Percentiles rank a stretch among this genome's conserved stretches.
Evolutionary conservation across 2,888 invertebrate genomes (phyloP).

Genomic region (Dasysyrphus albostriatus): DNA sequence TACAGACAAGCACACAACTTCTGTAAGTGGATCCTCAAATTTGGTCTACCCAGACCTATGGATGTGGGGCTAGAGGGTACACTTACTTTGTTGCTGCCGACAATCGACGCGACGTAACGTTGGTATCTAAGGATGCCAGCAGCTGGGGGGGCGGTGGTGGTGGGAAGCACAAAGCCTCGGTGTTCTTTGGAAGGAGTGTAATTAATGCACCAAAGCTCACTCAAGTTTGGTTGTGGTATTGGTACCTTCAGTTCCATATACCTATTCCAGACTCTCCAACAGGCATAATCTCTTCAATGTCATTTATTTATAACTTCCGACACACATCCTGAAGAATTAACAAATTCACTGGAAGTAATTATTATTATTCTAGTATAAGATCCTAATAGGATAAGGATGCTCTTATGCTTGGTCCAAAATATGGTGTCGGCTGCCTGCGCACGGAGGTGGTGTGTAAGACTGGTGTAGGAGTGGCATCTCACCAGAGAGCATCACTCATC

Average conservation of each 20-base stretch:
- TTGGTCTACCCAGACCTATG: constrained; percentile 11
- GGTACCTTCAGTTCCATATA: neutral
- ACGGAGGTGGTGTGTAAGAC: neutral
- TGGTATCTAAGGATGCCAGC: neutral
- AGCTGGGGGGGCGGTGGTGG: neutral
- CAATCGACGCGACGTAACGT: constrained; percentile 33
- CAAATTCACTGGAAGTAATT: constrained; percentile 75
- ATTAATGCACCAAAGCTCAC: constrained; percentile 66
- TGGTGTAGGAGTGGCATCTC: constrained; percentile 17
- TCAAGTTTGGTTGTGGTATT: constrained; percentile 6
- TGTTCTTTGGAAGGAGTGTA: constrained; percentile 37
- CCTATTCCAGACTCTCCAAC: constrained; percentile 3
- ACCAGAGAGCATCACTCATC: constrained; percentile 50
- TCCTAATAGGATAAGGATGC: constrained; percentile 69
- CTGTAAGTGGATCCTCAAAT: constrained; percentile 11
- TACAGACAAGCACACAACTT: constrained; percentile 8
- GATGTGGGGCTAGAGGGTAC: neutral
- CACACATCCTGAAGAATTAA: constrained; percentile 74
- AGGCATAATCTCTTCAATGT: constrained; percentile 70
- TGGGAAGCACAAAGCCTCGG: neutral
- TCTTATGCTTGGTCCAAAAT: constrained; percentile 15
- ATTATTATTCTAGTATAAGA: constrained; percentile 70
- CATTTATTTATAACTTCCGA: constrained; percentile 76
- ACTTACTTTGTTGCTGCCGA: constrained; percentile 15
- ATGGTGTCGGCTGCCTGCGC: neutral